These are phyloP conservation scores for Amphipyra berbera DNA, from an alignment of 2,888 invertebrate genomes.

Conservation along the genomic window DNA sequence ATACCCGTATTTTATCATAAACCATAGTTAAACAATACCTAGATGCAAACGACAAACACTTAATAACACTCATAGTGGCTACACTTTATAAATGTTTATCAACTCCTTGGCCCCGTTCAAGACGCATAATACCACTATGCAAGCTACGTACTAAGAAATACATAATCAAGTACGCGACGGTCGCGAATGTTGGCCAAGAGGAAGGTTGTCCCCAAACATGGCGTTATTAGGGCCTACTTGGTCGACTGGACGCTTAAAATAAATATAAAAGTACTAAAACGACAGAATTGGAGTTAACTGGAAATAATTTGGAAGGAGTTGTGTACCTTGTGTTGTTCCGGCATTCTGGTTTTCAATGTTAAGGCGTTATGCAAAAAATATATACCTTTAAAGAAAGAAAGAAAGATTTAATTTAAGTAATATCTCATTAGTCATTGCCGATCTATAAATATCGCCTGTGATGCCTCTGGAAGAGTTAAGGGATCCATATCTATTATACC, in stretches of 20 bases:
- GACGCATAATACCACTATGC: conserved; percentile 21
- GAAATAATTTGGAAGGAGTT: background rate
- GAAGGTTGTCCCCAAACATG: conserved; percentile 38
- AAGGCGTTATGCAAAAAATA: too few relatives aligned
- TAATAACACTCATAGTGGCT: conserved; percentile 1
- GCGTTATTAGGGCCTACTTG: background rate
- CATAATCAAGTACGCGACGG: conserved; percentile 18
- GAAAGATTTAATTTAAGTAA: too few relatives aligned
- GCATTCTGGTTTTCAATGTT: too few relatives aligned
- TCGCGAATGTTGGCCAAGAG: conserved; percentile 27
- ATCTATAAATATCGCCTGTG: too few relatives aligned
- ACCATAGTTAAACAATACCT: background rate
- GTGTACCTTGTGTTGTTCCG: conserved; percentile 5
- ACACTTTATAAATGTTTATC: conserved; percentile 28
- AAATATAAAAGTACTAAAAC: conserved; percentile 7
- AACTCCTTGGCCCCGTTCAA: conserved; percentile 49
- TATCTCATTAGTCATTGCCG: too few relatives aligned
- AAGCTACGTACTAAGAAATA: background rate
- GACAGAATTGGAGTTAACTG: background rate
- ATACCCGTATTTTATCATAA: too few relatives aligned
- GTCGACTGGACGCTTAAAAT: conserved; percentile 5
- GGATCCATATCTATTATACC: too few relatives aligned
- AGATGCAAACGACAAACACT: background rate
- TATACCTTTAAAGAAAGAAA: too few relatives aligned
- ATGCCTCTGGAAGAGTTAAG: too few relatives aligned